Evolutionary conservation across 2,113 vertebrate species (phyloP).

Genomic region (Oncorhynchus clarkii): DNA sequence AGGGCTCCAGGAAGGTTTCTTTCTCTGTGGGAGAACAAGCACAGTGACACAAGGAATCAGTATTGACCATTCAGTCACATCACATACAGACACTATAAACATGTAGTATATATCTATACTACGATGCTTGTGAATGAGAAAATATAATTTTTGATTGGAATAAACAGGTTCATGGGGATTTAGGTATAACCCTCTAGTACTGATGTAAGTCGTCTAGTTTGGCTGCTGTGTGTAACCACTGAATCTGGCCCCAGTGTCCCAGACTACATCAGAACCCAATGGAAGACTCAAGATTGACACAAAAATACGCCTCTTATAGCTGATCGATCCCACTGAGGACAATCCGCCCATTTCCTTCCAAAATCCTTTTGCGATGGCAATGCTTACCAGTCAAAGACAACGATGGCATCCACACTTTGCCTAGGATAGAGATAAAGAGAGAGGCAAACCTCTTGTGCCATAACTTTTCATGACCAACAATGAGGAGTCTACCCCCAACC

Average conservation of each 20-base stretch:
- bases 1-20: constrained; percentile 96
- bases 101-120: no score
- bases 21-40: constrained; percentile 77
- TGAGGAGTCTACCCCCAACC: neutral
- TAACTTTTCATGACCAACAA: constrained; percentile 9
- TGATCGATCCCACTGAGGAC: no score
- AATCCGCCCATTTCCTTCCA: no score
- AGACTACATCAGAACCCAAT: neutral
- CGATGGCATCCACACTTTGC: no score
- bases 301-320: no score
- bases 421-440: neutral
- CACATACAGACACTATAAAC: no score
- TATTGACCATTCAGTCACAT: no score
- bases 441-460: constrained; percentile 4
- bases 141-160: no score
- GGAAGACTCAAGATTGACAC: neutral
- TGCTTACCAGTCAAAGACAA: no score
- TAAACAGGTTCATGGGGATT: neutral
- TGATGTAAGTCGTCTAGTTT: neutral
- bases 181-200: no score
- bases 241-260: neutral
- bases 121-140: no score
- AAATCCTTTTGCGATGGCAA: no score
- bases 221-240: neutral
- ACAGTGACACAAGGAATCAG: neutral